These are phyloP conservation scores for Episyrphus balteatus DNA, from an alignment of 1,140 invertebrate genomes.

Conservation along the genomic window DNA sequence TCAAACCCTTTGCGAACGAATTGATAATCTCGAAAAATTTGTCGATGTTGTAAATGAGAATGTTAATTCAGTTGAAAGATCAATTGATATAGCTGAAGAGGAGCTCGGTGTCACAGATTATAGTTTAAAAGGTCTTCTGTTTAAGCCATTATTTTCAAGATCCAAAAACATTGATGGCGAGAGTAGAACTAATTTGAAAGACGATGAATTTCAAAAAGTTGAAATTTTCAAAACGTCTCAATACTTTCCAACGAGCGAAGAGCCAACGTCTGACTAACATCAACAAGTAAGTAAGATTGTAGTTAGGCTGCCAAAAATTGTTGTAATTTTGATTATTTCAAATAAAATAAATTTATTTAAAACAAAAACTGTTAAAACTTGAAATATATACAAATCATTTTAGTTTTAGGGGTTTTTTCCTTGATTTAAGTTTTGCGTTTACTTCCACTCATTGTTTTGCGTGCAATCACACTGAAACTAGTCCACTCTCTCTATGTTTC, in stretches of 20 bases:
- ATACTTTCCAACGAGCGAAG: constrained; percentile 10
- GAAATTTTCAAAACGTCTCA: constrained; percentile 20
- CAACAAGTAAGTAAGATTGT: no score
- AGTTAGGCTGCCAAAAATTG: no score
- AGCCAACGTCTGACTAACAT: no score
- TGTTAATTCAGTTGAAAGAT: constrained; percentile 19
- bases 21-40: constrained; percentile 27
- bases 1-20: constrained; percentile 14
- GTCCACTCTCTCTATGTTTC: no score
- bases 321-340: no score
- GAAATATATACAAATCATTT: no score
- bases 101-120: constrained; percentile 31
- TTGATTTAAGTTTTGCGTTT: no score
- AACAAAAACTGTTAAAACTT: no score
- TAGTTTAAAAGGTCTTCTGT: constrained; percentile 25
- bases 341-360: no score
- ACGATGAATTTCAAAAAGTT: constrained; percentile 21
- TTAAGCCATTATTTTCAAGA: constrained; percentile 22
- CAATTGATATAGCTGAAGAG: constrained; percentile 26
- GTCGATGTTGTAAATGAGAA: constrained; percentile 21
- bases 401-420: no score
- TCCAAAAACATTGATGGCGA: constrained; percentile 11
- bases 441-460: no score
- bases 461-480: no score
- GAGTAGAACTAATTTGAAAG: constrained; percentile 14